These are phyloP conservation scores for Disparrhopalites patrizii DNA, from an alignment of 2,888 invertebrate species.

Conservation along the genomic window DNA sequence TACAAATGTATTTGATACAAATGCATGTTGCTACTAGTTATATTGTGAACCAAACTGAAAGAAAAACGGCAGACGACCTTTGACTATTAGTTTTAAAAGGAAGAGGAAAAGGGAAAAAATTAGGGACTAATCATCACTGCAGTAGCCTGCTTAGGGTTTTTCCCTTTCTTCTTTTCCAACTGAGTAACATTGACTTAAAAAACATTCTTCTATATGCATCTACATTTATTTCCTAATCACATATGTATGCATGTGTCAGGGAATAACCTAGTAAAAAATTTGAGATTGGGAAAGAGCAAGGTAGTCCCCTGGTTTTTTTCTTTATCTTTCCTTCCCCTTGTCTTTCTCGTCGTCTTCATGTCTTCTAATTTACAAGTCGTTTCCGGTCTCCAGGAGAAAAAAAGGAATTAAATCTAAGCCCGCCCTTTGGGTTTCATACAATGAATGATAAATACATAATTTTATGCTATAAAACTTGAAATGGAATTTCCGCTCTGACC, in stretches of 20 bases:
- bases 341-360: too few relatives aligned
- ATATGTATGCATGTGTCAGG: too few relatives aligned
- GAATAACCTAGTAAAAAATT: not conserved
- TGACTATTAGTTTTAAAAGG: not conserved
- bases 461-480: constrained; percentile 25
- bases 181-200: not conserved
- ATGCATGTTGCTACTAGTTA: too few relatives aligned
- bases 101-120: not conserved
- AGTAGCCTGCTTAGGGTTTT: not conserved
- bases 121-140: not conserved
- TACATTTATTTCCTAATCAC: too few relatives aligned
- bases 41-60: too few relatives aligned
- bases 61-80: too few relatives aligned
- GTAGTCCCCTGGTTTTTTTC: too few relatives aligned
- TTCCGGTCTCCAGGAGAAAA: constrained; percentile 9
- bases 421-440: not conserved
- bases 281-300: not conserved
- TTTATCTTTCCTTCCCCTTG: too few relatives aligned
- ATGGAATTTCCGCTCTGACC: constrained; percentile 21
- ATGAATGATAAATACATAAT: constrained; percentile 14
- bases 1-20: too few relatives aligned
- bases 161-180: not conserved
- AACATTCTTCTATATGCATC: too few relatives aligned
- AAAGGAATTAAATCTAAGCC: constrained; percentile 16
- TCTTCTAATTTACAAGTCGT: constrained; percentile 27